Percentiles rank a stretch among this genome's conserved stretches.
These are phyloP conservation scores for Sitodiplosis mosellana DNA, from an alignment of 1,140 invertebrate genomes.

Conservation along the genomic window DNA sequence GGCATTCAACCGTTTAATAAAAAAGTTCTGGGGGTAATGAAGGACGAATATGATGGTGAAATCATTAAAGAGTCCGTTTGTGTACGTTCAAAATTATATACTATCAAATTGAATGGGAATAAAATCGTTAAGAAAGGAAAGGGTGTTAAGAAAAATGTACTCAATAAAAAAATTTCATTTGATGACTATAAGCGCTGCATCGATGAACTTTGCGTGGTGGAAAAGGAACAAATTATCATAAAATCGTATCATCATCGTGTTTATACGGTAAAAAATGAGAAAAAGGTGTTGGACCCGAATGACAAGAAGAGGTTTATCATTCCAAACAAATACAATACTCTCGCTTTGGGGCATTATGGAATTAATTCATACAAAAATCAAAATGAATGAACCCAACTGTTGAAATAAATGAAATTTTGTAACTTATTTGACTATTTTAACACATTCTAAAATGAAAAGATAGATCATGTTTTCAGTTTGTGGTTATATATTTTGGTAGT, in stretches of 20 bases:
- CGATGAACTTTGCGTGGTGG: constrained; percentile 8
- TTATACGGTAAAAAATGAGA: constrained; percentile 13
- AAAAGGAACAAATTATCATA: constrained; percentile 10
- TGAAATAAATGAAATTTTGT: too few relatives aligned
- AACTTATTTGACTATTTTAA: too few relatives aligned
- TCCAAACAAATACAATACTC: constrained; percentile 3
- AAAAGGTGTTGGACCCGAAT: constrained; percentile 7
- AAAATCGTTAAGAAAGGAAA: background rate
- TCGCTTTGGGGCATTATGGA: constrained; percentile 6
- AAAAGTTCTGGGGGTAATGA: constrained; percentile 13
- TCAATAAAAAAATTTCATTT: constrained; percentile 5
- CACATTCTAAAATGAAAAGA: too few relatives aligned
- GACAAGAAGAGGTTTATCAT: constrained; percentile 7
- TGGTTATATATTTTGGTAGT: too few relatives aligned
- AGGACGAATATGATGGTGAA: constrained; percentile 14
- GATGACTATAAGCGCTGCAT: constrained; percentile 12
- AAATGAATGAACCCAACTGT: too few relatives aligned
- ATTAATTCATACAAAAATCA: constrained; percentile 5
- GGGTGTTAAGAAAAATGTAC: constrained; percentile 4
- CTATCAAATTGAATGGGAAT: background rate
- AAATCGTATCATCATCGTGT: constrained; percentile 11
- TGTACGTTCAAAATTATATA: constrained; percentile 7
- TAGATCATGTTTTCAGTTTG: too few relatives aligned
- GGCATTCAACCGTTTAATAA: constrained; percentile 11
- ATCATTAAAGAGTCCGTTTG: constrained; percentile 8